Evolutionary conservation across 2,797 vertebrate species (phyloP).

Genomic region (Novumbra hubbsi): DNA sequence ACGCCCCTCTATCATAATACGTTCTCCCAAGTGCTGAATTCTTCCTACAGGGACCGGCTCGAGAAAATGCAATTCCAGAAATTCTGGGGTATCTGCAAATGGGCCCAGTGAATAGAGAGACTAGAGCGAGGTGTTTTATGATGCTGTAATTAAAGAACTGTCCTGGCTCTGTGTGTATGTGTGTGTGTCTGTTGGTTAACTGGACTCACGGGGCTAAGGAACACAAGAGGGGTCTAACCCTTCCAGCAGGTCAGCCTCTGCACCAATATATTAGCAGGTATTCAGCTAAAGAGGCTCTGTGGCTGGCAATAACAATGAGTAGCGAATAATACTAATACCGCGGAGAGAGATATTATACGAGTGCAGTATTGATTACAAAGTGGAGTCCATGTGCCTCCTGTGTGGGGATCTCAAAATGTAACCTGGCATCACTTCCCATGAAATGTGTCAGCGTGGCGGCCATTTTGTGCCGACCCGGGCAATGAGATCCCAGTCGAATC

Average conservation of each 20-base stretch:
- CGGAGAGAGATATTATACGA: neutral
- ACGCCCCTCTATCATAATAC: conserved; percentile 19
- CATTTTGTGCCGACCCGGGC: neutral
- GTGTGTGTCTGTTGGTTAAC: too few relatives aligned
- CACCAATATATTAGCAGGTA: neutral
- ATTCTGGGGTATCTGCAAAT: conserved; percentile 52
- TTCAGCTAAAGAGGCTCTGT: neutral
- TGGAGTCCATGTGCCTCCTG: conserved; percentile 3
- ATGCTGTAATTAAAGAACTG: conserved; percentile 23
- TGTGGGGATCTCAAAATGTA: neutral
- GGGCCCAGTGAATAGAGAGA: too few relatives aligned
- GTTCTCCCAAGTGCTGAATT: conserved; percentile 59
- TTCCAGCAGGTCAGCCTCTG: neutral
- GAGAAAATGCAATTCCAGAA: conserved; percentile 52
- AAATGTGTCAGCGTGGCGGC: neutral
- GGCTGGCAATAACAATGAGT: conserved; percentile 3
- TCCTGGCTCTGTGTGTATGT: neutral
- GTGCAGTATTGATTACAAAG: conserved; percentile 12
- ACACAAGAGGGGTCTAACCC: conserved; percentile 2
- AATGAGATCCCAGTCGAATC: neutral
- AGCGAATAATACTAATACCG: neutral
- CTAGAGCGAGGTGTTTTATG: conserved; percentile 24
- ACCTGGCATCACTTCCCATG: neutral
- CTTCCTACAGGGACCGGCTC: conserved; percentile 41
- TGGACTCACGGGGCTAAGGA: conserved; percentile 1